Evolutionary conservation across 53 echinoderm and acorn worm genomes (phyloP).

Genomic region (Hippasteria phrygiana): DNA sequence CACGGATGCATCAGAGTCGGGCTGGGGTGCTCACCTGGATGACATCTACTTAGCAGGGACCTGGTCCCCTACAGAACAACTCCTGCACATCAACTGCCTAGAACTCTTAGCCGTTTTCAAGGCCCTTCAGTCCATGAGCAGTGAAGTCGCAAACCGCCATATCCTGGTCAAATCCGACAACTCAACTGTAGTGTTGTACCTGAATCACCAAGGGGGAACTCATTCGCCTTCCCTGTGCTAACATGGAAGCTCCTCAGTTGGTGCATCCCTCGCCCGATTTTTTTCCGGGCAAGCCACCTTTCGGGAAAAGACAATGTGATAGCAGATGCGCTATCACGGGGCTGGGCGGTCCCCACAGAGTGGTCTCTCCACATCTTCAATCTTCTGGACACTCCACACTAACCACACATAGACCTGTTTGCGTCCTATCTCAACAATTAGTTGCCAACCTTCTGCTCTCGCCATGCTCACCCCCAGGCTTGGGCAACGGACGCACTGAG

Average conservation of each 20-base stretch:
- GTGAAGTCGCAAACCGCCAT: neutral
- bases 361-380: constrained; percentile 10
- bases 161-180: constrained; percentile 31
- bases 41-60: neutral
- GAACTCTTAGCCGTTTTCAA: neutral
- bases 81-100: neutral
- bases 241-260: constrained; percentile 30
- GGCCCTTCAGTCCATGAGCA: neutral
- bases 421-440: constrained; percentile 2
- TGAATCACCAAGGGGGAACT: constrained; percentile 10
- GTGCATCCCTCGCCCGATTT: neutral
- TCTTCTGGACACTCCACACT: neutral
- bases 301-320: neutral
- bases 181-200: constrained; percentile 20
- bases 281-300: neutral
- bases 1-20: constrained; percentile 53
- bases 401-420: constrained; percentile 36
- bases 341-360: neutral
- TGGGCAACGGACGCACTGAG: constrained; percentile 27
- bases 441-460: constrained; percentile 43
- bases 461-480: neutral
- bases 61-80: constrained; percentile 6
- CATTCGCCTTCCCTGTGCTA: neutral
- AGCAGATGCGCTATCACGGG: constrained; percentile 2
- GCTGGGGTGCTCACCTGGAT: constrained; percentile 53